Base-by-base conservation (phyloP, 1,140 invertebrate species). In the Heterodera schachtii region DNA sequence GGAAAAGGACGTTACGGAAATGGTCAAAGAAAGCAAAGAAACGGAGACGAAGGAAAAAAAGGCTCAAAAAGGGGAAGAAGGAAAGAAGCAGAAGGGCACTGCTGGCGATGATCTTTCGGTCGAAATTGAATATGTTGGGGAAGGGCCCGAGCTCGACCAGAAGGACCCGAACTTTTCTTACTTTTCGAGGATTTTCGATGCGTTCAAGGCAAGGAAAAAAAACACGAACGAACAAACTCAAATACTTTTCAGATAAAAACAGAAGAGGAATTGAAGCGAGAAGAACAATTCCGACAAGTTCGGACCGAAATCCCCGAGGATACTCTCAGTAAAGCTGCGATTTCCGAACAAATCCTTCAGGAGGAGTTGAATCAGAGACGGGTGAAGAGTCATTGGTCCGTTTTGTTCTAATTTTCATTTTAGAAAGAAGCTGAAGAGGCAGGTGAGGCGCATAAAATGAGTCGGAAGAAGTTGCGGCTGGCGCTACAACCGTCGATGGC, bases 401-500 rank as follows among this genome's bases (percentile, higher is more conserved):
- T 52, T 6, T 31, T 73, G 16, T 74, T 41, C 69, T 41, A 81
- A 13, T 71, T 49, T 83, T 77, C 19, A 75, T 82, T 87, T 19
- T 41, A 86, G 85, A 84, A 83, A 75, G 85, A 88, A 79, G 73
- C 79, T 31, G 84, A 89, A 79, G 87, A 86, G 13, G 49, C 69
- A 43, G 88, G 85, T 49, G 87, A 89, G 75, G 81, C 70, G 7
- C 69, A 84, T 31, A 89, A 88, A 73, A 43, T 90, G 60, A 87
- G 84, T 77, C 81, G 87, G 41, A 83, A 81, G 21, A 89, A 89
- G 57, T 69, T 90, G 3, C 71, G 88, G 19, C 21, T 88, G 8
- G 71, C 83, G n/a, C 81, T 90, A 52, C 89, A 90, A 67, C 88
- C 88, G 9, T 87, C 85, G 21, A 89, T 89, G 52, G 89, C 89